Conservation (phyloP, 1,140 invertebrate genomes). For the Venturia canescens region DNA sequence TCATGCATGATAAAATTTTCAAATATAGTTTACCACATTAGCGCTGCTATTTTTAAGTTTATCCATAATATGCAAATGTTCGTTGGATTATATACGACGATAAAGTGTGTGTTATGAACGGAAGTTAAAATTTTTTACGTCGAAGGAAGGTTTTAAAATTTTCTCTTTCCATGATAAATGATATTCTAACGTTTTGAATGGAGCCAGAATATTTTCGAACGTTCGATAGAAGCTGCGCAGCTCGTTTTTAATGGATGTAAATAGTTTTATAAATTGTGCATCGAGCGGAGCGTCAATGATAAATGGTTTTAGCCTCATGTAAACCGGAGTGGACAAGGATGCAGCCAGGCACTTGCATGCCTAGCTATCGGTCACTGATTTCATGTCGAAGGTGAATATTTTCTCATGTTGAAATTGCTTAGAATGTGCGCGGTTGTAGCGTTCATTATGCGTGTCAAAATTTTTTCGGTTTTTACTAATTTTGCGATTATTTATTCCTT, state of each 20-base stretch:
- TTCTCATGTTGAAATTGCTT: neutral
- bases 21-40: no score
- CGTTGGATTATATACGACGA: no score
- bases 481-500: neutral
- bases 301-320: conserved; percentile 35
- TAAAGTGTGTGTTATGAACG: no score
- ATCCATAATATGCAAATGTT: neutral
- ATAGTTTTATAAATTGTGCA: conserved; percentile 1
- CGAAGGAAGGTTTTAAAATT: no score
- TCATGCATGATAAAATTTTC: conserved; percentile 12
- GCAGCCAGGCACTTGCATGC: neutral
- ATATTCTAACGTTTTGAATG: neutral
- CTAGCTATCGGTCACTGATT: neutral
- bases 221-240: neutral
- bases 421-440: neutral
- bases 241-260: neutral
- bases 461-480: neutral
- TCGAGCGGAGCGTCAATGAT: conserved; percentile 43
- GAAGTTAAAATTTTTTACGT: no score
- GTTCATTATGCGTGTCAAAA: neutral
- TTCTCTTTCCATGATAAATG: no score
- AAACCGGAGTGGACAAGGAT: neutral
- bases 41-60: no score
- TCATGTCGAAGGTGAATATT: conserved; percentile 44
- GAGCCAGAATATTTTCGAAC: neutral